These are phyloP conservation scores for Drosophila anomelani DNA, from an alignment of 2,888 invertebrate species.

Conservation along the genomic window DNA sequence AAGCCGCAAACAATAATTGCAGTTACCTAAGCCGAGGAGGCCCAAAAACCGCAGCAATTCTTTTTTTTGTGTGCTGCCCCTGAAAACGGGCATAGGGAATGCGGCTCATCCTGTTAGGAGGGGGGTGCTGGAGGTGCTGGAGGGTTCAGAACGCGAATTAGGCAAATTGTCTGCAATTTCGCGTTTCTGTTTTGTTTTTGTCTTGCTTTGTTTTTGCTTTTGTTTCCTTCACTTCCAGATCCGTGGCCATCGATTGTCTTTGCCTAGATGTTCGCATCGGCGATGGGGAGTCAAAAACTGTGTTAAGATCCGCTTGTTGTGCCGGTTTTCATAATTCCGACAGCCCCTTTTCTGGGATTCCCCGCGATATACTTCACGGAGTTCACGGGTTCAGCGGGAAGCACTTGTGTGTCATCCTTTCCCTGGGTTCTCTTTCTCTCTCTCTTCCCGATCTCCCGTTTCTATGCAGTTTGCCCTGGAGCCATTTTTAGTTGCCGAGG, in stretches of 20 bases:
- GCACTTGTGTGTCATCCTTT: constrained; percentile 77
- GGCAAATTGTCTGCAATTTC: constrained; percentile 79
- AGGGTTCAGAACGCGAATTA: constrained; percentile 63
- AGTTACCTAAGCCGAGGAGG: constrained; percentile 56
- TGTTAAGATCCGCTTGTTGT: constrained; percentile 58
- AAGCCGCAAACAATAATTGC: constrained; percentile 79
- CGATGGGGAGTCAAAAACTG: constrained; percentile 47
- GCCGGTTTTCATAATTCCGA: constrained; percentile 51
- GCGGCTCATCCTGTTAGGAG: constrained; percentile 67
- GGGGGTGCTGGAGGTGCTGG: neutral
- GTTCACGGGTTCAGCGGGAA: constrained; percentile 72
- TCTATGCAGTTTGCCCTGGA: constrained; percentile 67
- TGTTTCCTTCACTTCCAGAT: constrained; percentile 30
- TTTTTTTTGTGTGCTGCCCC: constrained; percentile 31
- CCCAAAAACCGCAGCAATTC: constrained; percentile 64
- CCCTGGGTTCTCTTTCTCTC: neutral
- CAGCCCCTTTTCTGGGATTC: constrained; percentile 15
- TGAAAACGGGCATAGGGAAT: constrained; percentile 47
- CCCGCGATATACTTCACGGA: constrained; percentile 49
- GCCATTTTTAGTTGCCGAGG: constrained; percentile 62
- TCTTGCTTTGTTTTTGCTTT: constrained; percentile 3
- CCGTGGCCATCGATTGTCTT: constrained; percentile 51
- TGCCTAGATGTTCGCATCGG: constrained; percentile 44
- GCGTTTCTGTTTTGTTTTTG: constrained; percentile 35
- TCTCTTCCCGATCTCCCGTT: constrained; percentile 28